phyloP scores from a whole-genome alignment of 2,113 vertebrate genomes.

The Ibidorhyncha struthersii region DNA sequence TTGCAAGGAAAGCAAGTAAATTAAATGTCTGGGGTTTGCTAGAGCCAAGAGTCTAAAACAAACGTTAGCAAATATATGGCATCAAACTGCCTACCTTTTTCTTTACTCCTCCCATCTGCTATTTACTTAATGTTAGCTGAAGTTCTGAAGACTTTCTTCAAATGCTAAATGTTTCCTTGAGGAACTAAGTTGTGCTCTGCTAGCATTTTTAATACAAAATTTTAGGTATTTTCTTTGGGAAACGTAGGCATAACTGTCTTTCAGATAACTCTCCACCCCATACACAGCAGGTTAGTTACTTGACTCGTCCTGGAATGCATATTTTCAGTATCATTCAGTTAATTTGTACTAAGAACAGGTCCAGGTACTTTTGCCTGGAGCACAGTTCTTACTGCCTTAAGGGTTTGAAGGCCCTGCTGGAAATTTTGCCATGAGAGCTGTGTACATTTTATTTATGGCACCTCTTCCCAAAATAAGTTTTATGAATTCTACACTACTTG shows the following conservation, averaged over 20 bases:
- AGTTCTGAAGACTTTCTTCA: neutral
- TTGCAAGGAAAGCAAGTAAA: constrained; percentile 30
- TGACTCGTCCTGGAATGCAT: neutral
- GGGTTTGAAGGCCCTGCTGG: neutral
- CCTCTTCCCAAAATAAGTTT: neutral
- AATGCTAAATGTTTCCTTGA: neutral
- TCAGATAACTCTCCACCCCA: neutral
- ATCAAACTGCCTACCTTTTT: neutral
- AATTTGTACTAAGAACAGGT: neutral
- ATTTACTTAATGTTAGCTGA: neutral
- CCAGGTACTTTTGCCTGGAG: neutral
- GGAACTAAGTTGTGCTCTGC: neutral
- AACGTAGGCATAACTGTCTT: neutral
- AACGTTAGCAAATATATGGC: neutral
- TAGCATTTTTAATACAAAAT: neutral
- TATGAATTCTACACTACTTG: neutral
- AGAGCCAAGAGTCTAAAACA: constrained; percentile 9
- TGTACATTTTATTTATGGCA: neutral
- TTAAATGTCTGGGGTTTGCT: neutral
- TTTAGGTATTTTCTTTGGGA: neutral
- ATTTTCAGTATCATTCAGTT: neutral
- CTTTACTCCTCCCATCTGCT: neutral
- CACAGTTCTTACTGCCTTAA: neutral
- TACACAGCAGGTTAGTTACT: neutral
- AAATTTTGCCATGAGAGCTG: neutral